Conservation (phyloP, 2,888 invertebrate species). For the Machimus rusticus region DNA sequence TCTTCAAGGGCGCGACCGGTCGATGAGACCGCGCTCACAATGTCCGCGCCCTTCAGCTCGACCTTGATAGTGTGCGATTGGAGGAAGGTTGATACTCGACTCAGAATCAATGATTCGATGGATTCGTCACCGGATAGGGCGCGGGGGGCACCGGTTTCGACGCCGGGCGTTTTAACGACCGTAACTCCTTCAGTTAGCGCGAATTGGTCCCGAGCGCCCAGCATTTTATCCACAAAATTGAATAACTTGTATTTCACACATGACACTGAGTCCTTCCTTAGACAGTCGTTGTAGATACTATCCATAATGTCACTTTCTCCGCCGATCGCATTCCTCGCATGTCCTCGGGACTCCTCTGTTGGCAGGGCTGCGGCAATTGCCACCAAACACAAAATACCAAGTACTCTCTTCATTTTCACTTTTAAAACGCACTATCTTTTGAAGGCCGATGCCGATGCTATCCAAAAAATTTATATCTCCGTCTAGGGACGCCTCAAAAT, state of each 20-base stretch:
- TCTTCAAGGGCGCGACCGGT: conserved; percentile 83
- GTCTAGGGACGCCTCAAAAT: neutral
- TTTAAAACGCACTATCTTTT: neutral
- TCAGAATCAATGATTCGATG: conserved; percentile 71
- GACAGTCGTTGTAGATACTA: conserved; percentile 78
- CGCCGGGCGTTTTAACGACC: conserved; percentile 77
- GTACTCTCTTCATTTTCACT: conserved; percentile 63
- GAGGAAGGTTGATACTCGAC: conserved; percentile 77
- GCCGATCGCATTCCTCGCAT: conserved; percentile 69
- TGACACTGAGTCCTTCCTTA: conserved; percentile 82
- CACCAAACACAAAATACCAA: conserved; percentile 66
- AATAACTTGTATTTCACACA: conserved; percentile 88
- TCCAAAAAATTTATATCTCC: neutral
- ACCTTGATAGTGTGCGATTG: conserved; percentile 83
- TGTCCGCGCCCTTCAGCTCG: conserved; percentile 84
- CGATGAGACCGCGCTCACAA: conserved; percentile 79
- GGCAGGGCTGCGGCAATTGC: conserved; percentile 73
- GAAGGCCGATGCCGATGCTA: neutral
- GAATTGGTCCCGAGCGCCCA: conserved; percentile 81
- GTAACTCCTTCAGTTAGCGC: conserved; percentile 84
- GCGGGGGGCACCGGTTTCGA: conserved; percentile 78
- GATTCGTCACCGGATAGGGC: conserved; percentile 72
- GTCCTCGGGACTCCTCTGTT: conserved; percentile 71
- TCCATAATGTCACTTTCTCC: conserved; percentile 80
- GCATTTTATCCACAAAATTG: conserved; percentile 84